Conservation (phyloP, 2,113 vertebrate species). For the Oncorhynchus keta region DNA sequence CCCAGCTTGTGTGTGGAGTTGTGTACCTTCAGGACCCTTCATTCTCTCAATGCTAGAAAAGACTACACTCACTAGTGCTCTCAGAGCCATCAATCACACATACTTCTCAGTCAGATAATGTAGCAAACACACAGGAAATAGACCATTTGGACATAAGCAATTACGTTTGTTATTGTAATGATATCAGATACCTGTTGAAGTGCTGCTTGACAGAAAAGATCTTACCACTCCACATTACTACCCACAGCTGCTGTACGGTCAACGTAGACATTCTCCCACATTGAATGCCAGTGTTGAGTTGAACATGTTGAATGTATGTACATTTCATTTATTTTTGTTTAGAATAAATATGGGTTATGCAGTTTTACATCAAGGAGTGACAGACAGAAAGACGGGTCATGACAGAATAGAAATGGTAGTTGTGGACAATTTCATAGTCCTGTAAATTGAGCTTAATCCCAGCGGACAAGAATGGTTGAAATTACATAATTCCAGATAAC, state of each 20-base stretch:
- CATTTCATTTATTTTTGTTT: slow-evolving; percentile 7
- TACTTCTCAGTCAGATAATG: slow-evolving; percentile 20
- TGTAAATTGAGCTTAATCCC: background rate
- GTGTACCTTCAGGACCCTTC: slow-evolving; percentile 12
- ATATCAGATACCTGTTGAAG: slow-evolving; percentile 15
- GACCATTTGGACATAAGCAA: slow-evolving; percentile 12
- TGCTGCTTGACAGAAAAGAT: slow-evolving; percentile 37
- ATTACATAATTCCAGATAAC: too few relatives aligned
- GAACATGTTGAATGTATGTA: slow-evolving; percentile 62
- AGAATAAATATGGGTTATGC: background rate
- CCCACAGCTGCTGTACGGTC: slow-evolving; percentile 54
- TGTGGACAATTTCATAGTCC: background rate
- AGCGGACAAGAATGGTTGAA: background rate
- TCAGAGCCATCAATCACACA: slow-evolving; percentile 27
- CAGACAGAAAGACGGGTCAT: background rate
- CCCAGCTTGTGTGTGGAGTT: slow-evolving; percentile 40
- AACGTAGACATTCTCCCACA: slow-evolving; percentile 26
- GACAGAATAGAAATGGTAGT: background rate
- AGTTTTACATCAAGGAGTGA: background rate
- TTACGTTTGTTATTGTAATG: background rate
- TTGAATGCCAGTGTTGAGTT: slow-evolving; percentile 34
- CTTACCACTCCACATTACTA: slow-evolving; percentile 33
- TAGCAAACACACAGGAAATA: slow-evolving; percentile 26
- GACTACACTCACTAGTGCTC: background rate
- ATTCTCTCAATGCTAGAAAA: slow-evolving; percentile 7